Conservation (phyloP, 2,797 vertebrate species). For the Catharus ustulatus region DNA sequence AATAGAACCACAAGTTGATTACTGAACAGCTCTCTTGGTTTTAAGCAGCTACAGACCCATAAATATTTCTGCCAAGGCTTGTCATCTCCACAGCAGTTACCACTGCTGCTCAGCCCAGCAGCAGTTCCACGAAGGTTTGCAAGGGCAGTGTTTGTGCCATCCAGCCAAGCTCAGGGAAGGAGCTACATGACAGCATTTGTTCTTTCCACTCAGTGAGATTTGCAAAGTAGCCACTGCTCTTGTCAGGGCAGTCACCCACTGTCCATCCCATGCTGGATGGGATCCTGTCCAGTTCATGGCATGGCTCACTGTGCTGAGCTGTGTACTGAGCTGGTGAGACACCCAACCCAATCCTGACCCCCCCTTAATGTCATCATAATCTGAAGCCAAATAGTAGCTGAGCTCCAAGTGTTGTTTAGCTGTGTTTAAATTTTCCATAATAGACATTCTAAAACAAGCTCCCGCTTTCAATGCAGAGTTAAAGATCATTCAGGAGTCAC, state of each 20-base stretch:
- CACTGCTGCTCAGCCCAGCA: neutral
- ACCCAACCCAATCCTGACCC: neutral
- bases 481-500: neutral
- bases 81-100: neutral
- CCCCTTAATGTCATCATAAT: neutral
- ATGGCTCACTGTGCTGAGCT: fast-evolving
- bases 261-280: fast-evolving
- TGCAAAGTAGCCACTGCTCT: neutral
- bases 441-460: neutral
- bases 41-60: neutral
- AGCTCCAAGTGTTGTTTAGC: neutral
- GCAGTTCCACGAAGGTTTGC: neutral
- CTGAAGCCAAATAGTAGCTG: neutral
- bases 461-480: neutral
- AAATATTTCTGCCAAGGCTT: neutral
- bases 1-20: neutral
- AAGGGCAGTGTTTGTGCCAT: neutral
- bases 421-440: neutral
- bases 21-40: neutral
- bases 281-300: neutral
- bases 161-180: neutral
- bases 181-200: neutral
- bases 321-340: fast-evolving
- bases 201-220: neutral
- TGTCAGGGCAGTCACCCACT: fast-evolving